These are phyloP conservation scores for Pollimyrus isidori DNA, from an alignment of 2,113 vertebrate species.

Conservation along the genomic window DNA sequence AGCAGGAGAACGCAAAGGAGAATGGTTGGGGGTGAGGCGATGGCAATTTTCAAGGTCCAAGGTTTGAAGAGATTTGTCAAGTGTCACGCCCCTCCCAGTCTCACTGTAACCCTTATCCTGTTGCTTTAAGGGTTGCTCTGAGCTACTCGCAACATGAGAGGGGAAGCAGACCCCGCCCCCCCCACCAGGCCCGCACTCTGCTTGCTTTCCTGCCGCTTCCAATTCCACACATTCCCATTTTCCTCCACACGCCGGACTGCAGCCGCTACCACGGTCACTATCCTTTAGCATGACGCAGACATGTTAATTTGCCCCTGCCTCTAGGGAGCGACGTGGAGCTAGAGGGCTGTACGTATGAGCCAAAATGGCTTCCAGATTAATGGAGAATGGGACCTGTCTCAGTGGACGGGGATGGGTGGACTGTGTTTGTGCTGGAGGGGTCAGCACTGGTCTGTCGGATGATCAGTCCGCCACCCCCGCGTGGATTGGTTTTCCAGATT, in stretches of 20 bases:
- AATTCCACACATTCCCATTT: constrained; percentile 34
- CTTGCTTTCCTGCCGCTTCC: constrained; percentile 33
- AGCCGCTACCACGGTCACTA: constrained; percentile 31
- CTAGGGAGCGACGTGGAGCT: neutral
- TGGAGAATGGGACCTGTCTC: constrained; percentile 38
- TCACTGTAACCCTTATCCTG: neutral
- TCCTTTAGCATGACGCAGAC: neutral
- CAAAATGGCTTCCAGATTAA: constrained; percentile 45
- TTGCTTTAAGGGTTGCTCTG: neutral
- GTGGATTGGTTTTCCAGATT: constrained; percentile 35
- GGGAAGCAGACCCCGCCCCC: constrained; percentile 44
- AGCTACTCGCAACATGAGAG: constrained; percentile 21
- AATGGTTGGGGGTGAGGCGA: neutral
- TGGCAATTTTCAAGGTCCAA: neutral
- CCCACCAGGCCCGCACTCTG: constrained; percentile 25
- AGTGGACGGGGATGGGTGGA: constrained; percentile 21
- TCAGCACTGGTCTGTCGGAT: constrained; percentile 25
- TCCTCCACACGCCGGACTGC: constrained; percentile 37
- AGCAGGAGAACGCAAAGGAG: neutral
- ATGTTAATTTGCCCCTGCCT: neutral
- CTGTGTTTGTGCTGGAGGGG: constrained; percentile 20
- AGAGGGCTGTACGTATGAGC: constrained; percentile 16
- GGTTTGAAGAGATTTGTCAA: neutral
- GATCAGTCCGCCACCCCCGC: constrained; percentile 32
- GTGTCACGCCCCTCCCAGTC: neutral